These are phyloP conservation scores for Bos taurus DNA, from an alignment of 2,113 vertebrate genomes.

Conservation along the genomic window ARS-UCD2.0 NC_037330.1:115305501-115306000, in stretches of 20 bases:
- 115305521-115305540: not conserved
- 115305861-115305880: not conserved
- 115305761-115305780: not conserved
- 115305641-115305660: not conserved
- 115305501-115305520: not conserved
- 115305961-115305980: not conserved
- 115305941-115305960: not conserved
- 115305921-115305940: fast-evolving
- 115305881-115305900: not conserved
- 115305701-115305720: not conserved
- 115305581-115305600: not conserved
- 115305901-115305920: too few species aligned
- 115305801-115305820: not conserved
- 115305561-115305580: constrained; percentile 33
- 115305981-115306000: not conserved
- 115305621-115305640: fast-evolving
- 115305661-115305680: not conserved
- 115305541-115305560: constrained; percentile 50
- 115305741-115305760: constrained; percentile 31
- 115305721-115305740: not conserved
- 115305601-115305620: not conserved
- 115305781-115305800: not conserved
- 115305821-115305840: not conserved
- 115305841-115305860: too few species aligned
- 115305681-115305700: not conserved